Evolutionary conservation across 2,888 invertebrate species (phyloP).

Genomic region (Pseudococcus viburni): DNA sequence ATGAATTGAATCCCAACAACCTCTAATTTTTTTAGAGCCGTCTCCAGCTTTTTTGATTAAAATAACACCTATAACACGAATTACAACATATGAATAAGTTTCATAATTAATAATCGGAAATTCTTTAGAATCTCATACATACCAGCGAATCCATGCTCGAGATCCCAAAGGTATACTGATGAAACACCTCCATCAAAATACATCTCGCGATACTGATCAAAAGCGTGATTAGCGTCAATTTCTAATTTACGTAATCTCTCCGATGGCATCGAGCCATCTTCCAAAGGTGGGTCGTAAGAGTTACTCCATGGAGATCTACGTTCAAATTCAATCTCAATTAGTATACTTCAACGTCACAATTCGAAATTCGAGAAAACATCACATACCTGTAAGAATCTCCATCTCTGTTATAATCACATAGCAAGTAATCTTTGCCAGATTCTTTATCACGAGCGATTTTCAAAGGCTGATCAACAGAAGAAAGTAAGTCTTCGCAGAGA

Average conservation of each 20-base stretch:
- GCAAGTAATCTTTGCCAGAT: slow-evolving; percentile 95
- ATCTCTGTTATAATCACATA: slow-evolving; percentile 99
- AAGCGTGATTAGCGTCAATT: slow-evolving; percentile 98
- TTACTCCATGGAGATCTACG: slow-evolving; percentile 98
- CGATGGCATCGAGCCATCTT: slow-evolving; percentile 99
- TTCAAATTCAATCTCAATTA: background rate
- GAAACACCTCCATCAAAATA: slow-evolving; percentile 99
- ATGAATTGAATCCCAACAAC: slow-evolving; percentile 99
- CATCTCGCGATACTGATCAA: slow-evolving; percentile 98
- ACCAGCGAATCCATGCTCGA: slow-evolving; percentile 98
- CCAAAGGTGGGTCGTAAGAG: slow-evolving; percentile 96
- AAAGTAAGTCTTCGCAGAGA: slow-evolving; percentile 95
- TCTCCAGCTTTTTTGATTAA: slow-evolving; percentile 99
- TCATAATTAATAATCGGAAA: background rate
- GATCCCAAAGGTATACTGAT: slow-evolving; percentile 99
- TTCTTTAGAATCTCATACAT: slow-evolving; percentile 63
- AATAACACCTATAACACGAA: slow-evolving; percentile 82
- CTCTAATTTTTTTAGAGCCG: slow-evolving; percentile 98
- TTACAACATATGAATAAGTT: background rate
- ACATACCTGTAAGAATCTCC: slow-evolving; percentile 93
- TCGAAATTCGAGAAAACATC: background rate
- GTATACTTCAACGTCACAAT: background rate
- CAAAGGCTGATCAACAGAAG: slow-evolving; percentile 97
- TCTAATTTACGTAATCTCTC: slow-evolving; percentile 95
- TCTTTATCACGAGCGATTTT: slow-evolving; percentile 97